phyloP scores from a whole-genome alignment of 2,113 vertebrate genomes.

The Atractosteus spatula region DNA sequence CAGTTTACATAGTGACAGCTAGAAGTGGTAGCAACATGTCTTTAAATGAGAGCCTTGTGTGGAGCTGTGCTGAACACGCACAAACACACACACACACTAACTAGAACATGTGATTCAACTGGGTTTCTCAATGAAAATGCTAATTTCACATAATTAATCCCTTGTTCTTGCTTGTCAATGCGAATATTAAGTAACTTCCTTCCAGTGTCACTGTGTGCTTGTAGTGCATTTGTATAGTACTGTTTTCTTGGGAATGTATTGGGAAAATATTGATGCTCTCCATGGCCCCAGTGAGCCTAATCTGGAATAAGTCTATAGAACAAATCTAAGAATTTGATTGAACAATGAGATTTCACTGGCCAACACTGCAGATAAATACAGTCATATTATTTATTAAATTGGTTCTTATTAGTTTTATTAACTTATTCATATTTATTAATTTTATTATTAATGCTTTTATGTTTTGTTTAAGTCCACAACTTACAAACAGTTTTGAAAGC shows the following conservation, averaged over 20 bases:
- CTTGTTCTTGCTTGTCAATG: constrained; percentile 55
- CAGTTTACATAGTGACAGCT: constrained; percentile 48
- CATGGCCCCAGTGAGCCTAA: constrained; percentile 17
- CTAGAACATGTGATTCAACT: constrained; percentile 38
- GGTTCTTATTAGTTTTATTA: no score
- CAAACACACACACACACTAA: constrained; percentile 39
- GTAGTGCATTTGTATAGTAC: constrained; percentile 39
- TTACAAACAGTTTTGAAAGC: no score
- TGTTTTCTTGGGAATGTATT: constrained; percentile 34
- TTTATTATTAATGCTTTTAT: no score
- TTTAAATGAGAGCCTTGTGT: constrained; percentile 48
- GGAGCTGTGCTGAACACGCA: constrained; percentile 29
- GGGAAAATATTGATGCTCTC: constrained; percentile 38
- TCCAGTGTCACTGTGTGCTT: constrained; percentile 56
- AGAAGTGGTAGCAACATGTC: constrained; percentile 56
- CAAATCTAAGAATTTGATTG: no score
- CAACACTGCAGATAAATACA: no score
- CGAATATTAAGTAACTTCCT: constrained; percentile 70
- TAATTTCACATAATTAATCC: constrained; percentile 60
- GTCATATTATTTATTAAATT: no score
- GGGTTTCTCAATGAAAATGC: constrained; percentile 46
- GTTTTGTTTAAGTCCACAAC: no score
- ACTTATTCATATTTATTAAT: no score
- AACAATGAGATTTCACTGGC: no score
- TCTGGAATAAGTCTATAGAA: neutral